Evolutionary conservation across 2,797 vertebrate species (phyloP).

Genomic region (Silurus aristotelis): DNA sequence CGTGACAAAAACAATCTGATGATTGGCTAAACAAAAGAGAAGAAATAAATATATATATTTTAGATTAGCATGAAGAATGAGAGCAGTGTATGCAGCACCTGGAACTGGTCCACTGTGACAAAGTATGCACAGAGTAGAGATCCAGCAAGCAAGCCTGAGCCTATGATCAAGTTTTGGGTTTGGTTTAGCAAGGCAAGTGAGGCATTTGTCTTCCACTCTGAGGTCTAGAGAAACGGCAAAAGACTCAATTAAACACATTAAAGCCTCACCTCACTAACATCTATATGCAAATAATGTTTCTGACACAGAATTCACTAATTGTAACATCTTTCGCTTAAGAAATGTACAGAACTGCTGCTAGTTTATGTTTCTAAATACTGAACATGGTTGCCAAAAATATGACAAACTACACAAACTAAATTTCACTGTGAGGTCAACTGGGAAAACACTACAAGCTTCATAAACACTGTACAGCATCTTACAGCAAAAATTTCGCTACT

Average conservation of each 20-base stretch:
- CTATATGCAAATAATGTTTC: not conserved
- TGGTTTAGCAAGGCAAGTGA: slow-evolving; percentile 88
- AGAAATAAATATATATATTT: not conserved
- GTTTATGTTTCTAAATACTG: not conserved
- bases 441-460: not conserved
- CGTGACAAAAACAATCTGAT: not conserved
- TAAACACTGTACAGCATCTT: not conserved
- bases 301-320: not conserved
- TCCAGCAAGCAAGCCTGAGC: slow-evolving; percentile 83
- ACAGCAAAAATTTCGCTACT: too few species aligned
- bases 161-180: slow-evolving; percentile 89
- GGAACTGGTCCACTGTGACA: slow-evolving; percentile 80
- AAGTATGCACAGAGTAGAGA: slow-evolving; percentile 86
- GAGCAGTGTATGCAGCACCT: slow-evolving; percentile 64
- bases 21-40: not conserved
- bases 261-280: not conserved
- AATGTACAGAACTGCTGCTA: not conserved
- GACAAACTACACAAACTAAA: not conserved
- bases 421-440: not conserved
- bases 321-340: not conserved
- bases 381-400: not conserved
- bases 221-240: slow-evolving; percentile 62
- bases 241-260: not conserved
- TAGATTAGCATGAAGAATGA: not conserved
- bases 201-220: slow-evolving; percentile 88